phyloP scores from a whole-genome alignment of 2,888 invertebrate species.

The Sphinx pinastri region DNA sequence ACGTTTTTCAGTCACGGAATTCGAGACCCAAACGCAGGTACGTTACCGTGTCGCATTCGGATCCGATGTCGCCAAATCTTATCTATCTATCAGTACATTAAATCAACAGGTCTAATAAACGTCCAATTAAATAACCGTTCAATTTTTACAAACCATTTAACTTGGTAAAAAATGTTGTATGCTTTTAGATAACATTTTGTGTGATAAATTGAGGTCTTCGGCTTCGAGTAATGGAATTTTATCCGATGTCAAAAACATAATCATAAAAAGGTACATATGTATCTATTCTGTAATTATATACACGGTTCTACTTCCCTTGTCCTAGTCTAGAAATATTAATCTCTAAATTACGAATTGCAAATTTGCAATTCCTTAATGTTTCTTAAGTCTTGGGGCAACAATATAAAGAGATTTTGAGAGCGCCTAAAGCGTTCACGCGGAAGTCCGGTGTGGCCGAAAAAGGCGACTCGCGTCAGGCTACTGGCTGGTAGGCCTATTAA shows the following conservation, averaged over 20 bases:
- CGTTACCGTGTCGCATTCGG: constrained; percentile 18
- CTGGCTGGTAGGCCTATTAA: too few species aligned
- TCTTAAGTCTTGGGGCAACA: too few species aligned
- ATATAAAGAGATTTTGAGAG: too few species aligned
- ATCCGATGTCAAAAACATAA: too few species aligned
- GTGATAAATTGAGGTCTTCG: neutral
- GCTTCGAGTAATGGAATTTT: too few species aligned
- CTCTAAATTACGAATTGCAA: too few species aligned
- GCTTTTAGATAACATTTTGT: neutral
- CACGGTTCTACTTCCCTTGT: neutral
- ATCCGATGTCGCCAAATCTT: constrained; percentile 31
- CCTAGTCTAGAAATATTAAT: too few species aligned
- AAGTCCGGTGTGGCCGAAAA: too few species aligned
- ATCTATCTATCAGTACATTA: constrained; percentile 33
- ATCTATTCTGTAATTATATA: neutral
- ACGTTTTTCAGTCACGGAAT: constrained; percentile 4
- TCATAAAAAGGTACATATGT: too few species aligned
- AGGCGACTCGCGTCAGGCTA: too few species aligned
- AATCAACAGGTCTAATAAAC: constrained; percentile 37
- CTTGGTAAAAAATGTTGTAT: constrained; percentile 11
- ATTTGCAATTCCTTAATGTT: too few species aligned
- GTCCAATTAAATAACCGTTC: constrained; percentile 49
- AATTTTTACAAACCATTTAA: constrained; percentile 65
- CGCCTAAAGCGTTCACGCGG: too few species aligned
- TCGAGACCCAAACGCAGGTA: constrained; percentile 6